These are phyloP conservation scores for Melinaea marsaeus DNA, from an alignment of 2,888 invertebrate genomes.

Conservation along the genomic window DNA sequence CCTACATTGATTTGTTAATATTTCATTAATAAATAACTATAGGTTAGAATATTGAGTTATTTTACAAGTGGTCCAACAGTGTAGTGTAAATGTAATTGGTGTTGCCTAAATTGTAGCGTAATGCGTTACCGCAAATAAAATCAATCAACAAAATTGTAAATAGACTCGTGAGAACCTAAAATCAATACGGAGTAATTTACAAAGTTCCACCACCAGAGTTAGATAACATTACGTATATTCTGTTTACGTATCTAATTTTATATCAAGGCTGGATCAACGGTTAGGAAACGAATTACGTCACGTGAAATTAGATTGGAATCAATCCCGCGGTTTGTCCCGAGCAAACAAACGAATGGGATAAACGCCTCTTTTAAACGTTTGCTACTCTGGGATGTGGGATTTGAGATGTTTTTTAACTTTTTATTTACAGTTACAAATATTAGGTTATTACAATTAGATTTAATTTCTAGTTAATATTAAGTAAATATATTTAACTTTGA, in stretches of 20 bases:
- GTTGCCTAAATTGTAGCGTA: no score
- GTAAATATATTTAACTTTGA: no score
- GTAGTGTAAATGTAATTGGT: no score
- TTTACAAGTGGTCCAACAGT: no score
- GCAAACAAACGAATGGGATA: slow-evolving; percentile 34
- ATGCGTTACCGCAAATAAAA: not conserved
- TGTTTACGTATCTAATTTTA: slow-evolving; percentile 25
- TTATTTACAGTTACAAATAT: not conserved
- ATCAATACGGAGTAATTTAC: slow-evolving; percentile 20
- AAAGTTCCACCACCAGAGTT: slow-evolving; percentile 22
- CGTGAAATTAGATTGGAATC: slow-evolving; percentile 41
- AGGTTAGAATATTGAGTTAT: no score
- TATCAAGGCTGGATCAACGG: slow-evolving; percentile 24
- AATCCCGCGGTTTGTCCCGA: slow-evolving; percentile 36
- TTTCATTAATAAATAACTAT: no score
- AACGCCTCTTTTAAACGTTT: slow-evolving; percentile 27
- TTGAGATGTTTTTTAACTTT: not conserved
- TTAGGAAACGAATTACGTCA: slow-evolving; percentile 37
- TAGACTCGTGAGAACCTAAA: not conserved
- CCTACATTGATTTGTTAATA: no score
- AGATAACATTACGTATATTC: slow-evolving; percentile 9
- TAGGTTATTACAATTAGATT: no score
- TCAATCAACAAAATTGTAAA: not conserved
- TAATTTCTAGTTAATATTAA: no score
- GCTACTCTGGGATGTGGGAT: slow-evolving; percentile 4